Evolutionary conservation across 1,140 invertebrate species (phyloP).

Genomic region (Mamestra configurata): DNA sequence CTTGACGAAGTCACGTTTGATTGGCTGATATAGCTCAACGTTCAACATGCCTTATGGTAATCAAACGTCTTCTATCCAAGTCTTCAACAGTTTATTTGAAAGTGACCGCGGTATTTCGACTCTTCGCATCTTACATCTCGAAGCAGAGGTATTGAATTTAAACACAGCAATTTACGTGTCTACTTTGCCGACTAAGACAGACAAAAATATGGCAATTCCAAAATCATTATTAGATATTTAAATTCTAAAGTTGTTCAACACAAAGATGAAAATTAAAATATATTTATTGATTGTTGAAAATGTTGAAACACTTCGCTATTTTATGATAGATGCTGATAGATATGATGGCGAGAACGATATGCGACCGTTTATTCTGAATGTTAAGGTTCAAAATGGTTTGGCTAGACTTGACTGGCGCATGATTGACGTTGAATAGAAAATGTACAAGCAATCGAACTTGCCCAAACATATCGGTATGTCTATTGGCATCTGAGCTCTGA

Average conservation of each 20-base stretch:
- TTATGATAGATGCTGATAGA: constrained; percentile 1
- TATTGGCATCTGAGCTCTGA: constrained; percentile 7
- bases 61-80: no score
- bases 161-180: background rate
- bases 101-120: background rate
- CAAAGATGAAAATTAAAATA: background rate
- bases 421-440: background rate
- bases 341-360: background rate
- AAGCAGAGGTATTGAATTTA: background rate
- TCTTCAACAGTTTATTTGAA: background rate
- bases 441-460: background rate
- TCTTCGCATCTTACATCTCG: background rate
- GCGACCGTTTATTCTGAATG: background rate
- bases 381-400: background rate
- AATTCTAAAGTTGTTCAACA: background rate
- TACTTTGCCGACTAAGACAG: constrained; percentile 16
- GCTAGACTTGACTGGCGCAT: no score
- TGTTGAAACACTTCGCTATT: constrained; percentile 22
- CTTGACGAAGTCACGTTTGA: no score
- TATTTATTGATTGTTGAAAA: constrained; percentile 43
- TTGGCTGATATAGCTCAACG: no score
- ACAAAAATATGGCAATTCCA: background rate
- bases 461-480: constrained; percentile 21
- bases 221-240: constrained; percentile 23
- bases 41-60: no score